Percentiles rank a stretch among this genome's conserved stretches.
Conservation (phyloP, 1,140 invertebrate species). For the Pantala flavescens region DNA sequence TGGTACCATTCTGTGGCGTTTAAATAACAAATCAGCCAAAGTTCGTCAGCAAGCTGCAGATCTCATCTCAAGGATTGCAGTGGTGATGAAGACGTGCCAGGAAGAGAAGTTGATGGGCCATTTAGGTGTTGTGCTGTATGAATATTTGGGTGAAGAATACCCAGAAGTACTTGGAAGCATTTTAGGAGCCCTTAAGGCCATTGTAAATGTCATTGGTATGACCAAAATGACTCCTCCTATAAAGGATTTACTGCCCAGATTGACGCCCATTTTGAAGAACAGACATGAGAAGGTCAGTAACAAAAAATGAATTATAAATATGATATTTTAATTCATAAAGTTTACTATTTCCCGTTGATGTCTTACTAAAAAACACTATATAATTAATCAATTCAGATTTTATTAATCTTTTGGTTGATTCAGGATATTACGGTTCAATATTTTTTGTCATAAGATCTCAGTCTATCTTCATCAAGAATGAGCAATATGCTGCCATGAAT, state of each 20-base stretch:
- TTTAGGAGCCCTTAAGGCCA: conserved; percentile 93
- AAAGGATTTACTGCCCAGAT: conserved; percentile 91
- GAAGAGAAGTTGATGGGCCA: conserved; percentile 99
- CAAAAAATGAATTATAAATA: neutral
- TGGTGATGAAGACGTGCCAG: conserved; percentile 99
- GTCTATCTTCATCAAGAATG: too few species aligned
- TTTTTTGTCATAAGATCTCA: too few species aligned
- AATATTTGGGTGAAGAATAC: conserved; percentile 99
- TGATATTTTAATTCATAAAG: neutral
- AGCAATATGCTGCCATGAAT: too few species aligned
- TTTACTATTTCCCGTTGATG: too few species aligned
- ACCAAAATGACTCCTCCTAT: conserved; percentile 99
- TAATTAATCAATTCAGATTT: too few species aligned
- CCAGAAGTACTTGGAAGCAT: conserved; percentile 98
- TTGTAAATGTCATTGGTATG: conserved; percentile 99
- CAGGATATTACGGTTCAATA: too few species aligned
- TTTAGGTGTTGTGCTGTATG: conserved; percentile 97
- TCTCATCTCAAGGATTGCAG: conserved; percentile 94
- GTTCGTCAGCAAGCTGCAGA: conserved; percentile 99
- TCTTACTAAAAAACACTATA: too few species aligned
- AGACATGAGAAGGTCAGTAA: conserved; percentile 48
- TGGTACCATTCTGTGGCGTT: conserved; percentile 97
- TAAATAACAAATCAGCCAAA: conserved; percentile 99
- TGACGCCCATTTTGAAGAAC: conserved; percentile 97
- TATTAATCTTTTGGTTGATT: too few species aligned